Percentiles rank a stretch among this genome's conserved stretches.
Conservation (phyloP, 2,888 invertebrate genomes). For the Scaptodrosophila latifasciaeformis region DNA sequence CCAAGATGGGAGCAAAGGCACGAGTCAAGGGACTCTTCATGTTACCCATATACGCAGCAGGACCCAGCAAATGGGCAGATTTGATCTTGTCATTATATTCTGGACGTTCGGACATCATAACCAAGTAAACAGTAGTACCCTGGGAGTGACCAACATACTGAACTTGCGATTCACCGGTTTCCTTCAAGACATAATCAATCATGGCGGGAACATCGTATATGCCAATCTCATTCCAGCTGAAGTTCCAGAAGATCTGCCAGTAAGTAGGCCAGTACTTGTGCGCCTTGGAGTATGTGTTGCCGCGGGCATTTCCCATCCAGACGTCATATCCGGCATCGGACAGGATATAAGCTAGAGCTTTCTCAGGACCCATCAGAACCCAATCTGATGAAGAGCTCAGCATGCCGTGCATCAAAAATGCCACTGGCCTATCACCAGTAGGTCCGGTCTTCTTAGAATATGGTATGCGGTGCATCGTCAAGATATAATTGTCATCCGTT, state of each 20-base stretch:
- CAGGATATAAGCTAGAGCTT: conserved; percentile 72
- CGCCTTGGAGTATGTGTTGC: conserved; percentile 79
- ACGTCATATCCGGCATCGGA: conserved; percentile 83
- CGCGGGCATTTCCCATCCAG: conserved; percentile 90
- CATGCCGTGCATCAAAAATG: conserved; percentile 67
- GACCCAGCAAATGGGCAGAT: conserved; percentile 75
- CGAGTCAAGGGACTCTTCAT: conserved; percentile 72
- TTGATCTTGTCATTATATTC: conserved; percentile 53
- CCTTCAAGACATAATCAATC: conserved; percentile 80
- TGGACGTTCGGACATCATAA: conserved; percentile 69
- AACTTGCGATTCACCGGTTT: conserved; percentile 49
- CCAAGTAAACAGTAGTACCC: conserved; percentile 87
- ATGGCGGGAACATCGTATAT: conserved; percentile 89
- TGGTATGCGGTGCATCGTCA: conserved; percentile 89
- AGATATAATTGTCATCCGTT: conserved; percentile 88
- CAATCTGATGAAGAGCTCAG: conserved; percentile 61
- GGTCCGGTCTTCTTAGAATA: conserved; percentile 40
- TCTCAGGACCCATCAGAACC: conserved; percentile 59
- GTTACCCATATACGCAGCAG: conserved; percentile 76
- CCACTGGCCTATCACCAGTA: conserved; percentile 44
- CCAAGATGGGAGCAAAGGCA: conserved; percentile 56
- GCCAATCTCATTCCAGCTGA: conserved; percentile 92
- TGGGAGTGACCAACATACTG: conserved; percentile 92
- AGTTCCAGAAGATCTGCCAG: conserved; percentile 66
- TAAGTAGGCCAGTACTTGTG: conserved; percentile 75